phyloP scores from a whole-genome alignment of 2,797 vertebrate species.

The Alectoris magna region DNA sequence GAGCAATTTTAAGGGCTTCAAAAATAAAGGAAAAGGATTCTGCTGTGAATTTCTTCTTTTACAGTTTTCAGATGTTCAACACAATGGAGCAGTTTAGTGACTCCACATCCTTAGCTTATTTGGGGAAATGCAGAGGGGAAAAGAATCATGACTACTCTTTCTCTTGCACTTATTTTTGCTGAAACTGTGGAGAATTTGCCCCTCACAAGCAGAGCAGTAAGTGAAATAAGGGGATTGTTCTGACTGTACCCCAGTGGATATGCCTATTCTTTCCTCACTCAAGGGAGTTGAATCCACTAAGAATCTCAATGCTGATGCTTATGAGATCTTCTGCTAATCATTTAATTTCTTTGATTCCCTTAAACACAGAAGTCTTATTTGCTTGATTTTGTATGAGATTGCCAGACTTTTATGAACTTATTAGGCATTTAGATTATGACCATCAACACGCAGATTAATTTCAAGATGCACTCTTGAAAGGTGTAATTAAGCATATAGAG shows the following conservation, averaged over 20 bases:
- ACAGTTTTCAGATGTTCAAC: not conserved
- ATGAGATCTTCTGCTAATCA: not conserved
- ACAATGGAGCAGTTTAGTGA: not conserved
- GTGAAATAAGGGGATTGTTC: not conserved
- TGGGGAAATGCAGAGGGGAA: not conserved
- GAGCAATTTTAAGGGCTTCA: not conserved
- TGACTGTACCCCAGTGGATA: not conserved
- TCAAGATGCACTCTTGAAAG: not conserved
- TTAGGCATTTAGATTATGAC: not conserved
- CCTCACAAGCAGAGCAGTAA: not conserved
- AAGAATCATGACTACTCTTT: not conserved
- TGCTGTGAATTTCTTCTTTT: slow-evolving; percentile 20
- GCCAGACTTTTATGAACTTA: not conserved
- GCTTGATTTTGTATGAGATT: not conserved
- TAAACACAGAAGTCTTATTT: not conserved
- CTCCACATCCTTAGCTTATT: not conserved
- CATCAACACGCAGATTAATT: not conserved
- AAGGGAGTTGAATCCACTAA: not conserved
- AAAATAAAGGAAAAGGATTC: not conserved
- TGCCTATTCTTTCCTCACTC: not conserved
- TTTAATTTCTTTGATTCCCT: not conserved
- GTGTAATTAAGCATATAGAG: not conserved
- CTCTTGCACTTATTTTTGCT: not conserved
- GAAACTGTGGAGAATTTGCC: not conserved
- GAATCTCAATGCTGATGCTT: not conserved